Evolutionary conservation across 2,888 invertebrate species (phyloP).

Genomic region (Drosophila cracens): DNA sequence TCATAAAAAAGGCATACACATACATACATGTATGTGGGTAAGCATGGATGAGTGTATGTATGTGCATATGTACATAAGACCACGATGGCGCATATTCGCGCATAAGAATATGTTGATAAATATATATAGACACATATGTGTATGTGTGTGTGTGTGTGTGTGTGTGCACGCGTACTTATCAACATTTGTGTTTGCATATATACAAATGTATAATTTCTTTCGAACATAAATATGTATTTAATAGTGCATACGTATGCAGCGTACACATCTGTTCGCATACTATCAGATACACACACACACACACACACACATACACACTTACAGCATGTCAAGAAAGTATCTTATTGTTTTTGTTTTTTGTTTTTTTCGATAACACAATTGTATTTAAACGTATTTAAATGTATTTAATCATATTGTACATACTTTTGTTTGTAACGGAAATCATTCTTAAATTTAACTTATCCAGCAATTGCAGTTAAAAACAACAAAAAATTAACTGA

Average conservation of each 20-base stretch:
- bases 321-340: slow-evolving; percentile 7
- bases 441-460: slow-evolving; percentile 13
- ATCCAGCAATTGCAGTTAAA: not conserved
- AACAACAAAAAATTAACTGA: not conserved
- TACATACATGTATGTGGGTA: slow-evolving; percentile 10
- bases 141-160: not conserved
- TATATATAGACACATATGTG: not conserved
- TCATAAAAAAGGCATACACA: slow-evolving; percentile 52
- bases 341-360: not conserved
- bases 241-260: slow-evolving; percentile 20
- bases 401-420: slow-evolving; percentile 1
- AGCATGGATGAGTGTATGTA: slow-evolving; percentile 1
- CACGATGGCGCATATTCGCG: slow-evolving; percentile 38
- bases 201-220: slow-evolving; percentile 23
- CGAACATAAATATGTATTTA: slow-evolving; percentile 17
- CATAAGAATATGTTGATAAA: slow-evolving; percentile 30
- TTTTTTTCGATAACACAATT: not conserved
- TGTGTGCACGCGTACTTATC: slow-evolving; percentile 3
- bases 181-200: slow-evolving; percentile 15
- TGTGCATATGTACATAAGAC: slow-evolving; percentile 25
- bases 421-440: slow-evolving; percentile 7
- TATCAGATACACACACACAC: not conserved
- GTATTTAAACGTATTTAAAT: slow-evolving; percentile 4
- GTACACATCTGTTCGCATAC: slow-evolving; percentile 8
- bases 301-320: not conserved